Percentiles rank a stretch among this genome's conserved stretches.
Conservation (phyloP, 2,888 invertebrate genomes). For the Apodemia duryi region DNA sequence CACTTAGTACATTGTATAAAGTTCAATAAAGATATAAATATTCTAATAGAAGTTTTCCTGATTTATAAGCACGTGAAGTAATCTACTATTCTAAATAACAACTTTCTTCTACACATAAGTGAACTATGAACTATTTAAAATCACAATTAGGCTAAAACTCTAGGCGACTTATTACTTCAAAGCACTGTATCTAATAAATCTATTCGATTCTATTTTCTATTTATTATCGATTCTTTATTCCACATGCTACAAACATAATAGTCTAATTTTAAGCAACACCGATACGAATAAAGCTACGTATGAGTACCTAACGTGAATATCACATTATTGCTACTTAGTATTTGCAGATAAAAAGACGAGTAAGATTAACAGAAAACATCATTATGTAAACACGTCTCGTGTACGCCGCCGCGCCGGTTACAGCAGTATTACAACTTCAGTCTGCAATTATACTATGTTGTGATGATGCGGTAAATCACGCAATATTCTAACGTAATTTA, state of each 20-base stretch:
- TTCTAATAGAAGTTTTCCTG: slow-evolving; percentile 11
- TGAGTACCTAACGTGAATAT: slow-evolving; percentile 59
- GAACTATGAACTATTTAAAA: slow-evolving; percentile 25
- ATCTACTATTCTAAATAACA: slow-evolving; percentile 16
- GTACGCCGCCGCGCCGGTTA: neutral
- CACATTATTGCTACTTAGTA: slow-evolving; percentile 61
- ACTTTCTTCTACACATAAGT: slow-evolving; percentile 14
- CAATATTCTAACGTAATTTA: slow-evolving; percentile 14
- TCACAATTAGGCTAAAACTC: slow-evolving; percentile 50
- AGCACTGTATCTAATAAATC: slow-evolving; percentile 40
- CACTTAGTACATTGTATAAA: slow-evolving; percentile 45
- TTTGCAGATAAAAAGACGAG: slow-evolving; percentile 41
- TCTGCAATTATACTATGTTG: neutral
- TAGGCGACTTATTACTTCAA: slow-evolving; percentile 47
- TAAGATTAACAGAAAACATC: slow-evolving; percentile 43
- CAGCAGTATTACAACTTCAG: neutral
- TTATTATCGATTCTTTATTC: slow-evolving; percentile 27
- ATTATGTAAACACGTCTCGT: slow-evolving; percentile 34
- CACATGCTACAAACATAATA: slow-evolving; percentile 27
- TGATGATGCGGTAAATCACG: slow-evolving; percentile 8
- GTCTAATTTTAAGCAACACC: slow-evolving; percentile 32
- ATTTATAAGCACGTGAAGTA: slow-evolving; percentile 20
- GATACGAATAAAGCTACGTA: slow-evolving; percentile 42
- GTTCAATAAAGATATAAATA: slow-evolving; percentile 18
- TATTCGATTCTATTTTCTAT: slow-evolving; percentile 29